Evolutionary conservation across 2,888 invertebrate genomes (phyloP).

Genomic region (Drosophila lacicola): DNA sequence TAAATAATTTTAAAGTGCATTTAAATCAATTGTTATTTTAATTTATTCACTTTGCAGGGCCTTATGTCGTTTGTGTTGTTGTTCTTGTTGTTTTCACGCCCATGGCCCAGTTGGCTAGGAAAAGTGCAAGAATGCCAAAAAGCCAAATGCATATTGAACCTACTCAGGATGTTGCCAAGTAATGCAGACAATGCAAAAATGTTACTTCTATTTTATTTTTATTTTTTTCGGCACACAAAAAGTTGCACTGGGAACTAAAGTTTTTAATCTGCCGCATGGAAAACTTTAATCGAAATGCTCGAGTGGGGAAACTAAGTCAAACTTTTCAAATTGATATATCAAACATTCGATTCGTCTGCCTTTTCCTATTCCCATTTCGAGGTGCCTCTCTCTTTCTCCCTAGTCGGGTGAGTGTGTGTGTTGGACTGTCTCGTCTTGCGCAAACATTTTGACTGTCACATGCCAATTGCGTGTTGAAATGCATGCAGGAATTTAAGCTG

Average conservation of each 20-base stretch:
- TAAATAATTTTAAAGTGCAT: not conserved
- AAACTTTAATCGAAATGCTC: slow-evolving; percentile 78
- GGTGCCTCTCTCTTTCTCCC: not conserved
- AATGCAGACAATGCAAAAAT: slow-evolving; percentile 54
- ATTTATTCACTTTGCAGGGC: slow-evolving; percentile 22
- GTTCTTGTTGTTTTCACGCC: slow-evolving; percentile 29
- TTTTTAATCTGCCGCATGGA: slow-evolving; percentile 78
- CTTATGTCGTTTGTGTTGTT: slow-evolving; percentile 1
- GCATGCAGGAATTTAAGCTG: slow-evolving; percentile 78
- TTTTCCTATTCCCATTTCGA: slow-evolving; percentile 1
- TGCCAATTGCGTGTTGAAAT: slow-evolving; percentile 76
- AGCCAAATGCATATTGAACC: slow-evolving; percentile 40
- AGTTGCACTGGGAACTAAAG: slow-evolving; percentile 61
- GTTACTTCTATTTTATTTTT: not conserved
- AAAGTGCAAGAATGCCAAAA: slow-evolving; percentile 21
- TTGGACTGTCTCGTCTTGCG: slow-evolving; percentile 43
- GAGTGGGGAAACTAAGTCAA: slow-evolving; percentile 73
- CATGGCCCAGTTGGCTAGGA: slow-evolving; percentile 54
- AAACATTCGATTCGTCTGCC: slow-evolving; percentile 75
- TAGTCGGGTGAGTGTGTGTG: slow-evolving; percentile 2
- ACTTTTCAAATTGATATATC: slow-evolving; percentile 81
- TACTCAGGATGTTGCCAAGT: slow-evolving; percentile 52
- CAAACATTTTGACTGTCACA: slow-evolving; percentile 76
- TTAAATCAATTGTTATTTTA: slow-evolving; percentile 20
- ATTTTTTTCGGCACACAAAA: slow-evolving; percentile 43